Conservation (phyloP, 2,113 vertebrate genomes). For the Calyptomena viridis region DNA sequence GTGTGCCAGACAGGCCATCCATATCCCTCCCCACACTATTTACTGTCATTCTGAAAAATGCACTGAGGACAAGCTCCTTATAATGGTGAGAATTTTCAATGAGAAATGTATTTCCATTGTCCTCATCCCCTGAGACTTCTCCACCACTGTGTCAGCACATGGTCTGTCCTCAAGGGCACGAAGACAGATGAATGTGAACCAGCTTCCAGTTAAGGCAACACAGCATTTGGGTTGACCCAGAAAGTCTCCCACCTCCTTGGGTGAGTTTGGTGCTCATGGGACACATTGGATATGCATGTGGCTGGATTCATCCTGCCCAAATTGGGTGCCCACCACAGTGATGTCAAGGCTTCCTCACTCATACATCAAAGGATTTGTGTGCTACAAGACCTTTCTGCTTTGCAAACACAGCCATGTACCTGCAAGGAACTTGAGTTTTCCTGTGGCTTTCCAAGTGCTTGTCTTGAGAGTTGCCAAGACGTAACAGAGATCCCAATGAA, state of each 20-base stretch:
- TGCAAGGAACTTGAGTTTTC: neutral
- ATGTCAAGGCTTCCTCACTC: neutral
- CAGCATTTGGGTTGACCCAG: neutral
- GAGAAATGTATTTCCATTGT: neutral
- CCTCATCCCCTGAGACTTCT: neutral
- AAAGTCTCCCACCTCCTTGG: neutral
- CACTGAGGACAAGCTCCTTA: neutral
- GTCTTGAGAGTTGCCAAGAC: neutral
- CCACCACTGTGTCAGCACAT: rapidly evolving
- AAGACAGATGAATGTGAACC: rapidly evolving
- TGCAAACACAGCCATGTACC: neutral
- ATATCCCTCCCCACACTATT: neutral
- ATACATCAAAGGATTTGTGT: neutral
- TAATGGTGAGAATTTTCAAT: no score
- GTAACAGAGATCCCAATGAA: neutral
- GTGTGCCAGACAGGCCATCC: neutral
- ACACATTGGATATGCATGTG: neutral
- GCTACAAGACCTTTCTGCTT: neutral
- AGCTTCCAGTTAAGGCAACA: neutral
- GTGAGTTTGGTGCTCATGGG: neutral
- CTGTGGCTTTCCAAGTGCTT: neutral
- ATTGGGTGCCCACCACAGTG: neutral
- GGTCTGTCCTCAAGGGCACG: rapidly evolving
- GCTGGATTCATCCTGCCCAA: neutral
- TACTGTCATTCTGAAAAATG: neutral